A percentile compares a stretch with the other conserved stretches of the same genome.
phyloP scores from a whole-genome alignment of 53 echinoderm and acorn worm species.

The Luidia sarsii region DNA sequence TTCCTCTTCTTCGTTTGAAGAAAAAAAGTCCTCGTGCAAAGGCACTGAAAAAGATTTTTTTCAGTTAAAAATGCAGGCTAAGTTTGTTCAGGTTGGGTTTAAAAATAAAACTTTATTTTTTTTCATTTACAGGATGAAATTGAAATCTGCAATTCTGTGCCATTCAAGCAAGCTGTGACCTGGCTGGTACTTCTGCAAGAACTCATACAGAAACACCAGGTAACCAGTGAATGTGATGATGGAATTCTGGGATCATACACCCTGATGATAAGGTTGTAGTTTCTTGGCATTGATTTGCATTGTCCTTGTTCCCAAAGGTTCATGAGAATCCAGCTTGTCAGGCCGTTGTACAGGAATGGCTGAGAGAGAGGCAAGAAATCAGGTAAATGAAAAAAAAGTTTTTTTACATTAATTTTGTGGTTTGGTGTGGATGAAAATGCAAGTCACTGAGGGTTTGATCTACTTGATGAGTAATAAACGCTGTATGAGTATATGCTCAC shows the following conservation, averaged over 20 bases:
- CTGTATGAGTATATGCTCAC: too few species aligned
- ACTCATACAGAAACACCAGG: constrained; percentile 91
- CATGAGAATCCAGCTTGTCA: constrained; percentile 67
- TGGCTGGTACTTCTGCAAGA: constrained; percentile 89
- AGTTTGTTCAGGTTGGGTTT: background rate
- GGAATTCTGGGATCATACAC: background rate
- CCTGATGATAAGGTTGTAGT: background rate
- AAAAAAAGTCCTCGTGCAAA: too few species aligned
- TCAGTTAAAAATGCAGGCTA: too few species aligned
- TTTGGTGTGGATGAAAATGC: too few species aligned
- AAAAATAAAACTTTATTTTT: background rate
- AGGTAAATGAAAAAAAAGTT: constrained; percentile 76
- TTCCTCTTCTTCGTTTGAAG: too few species aligned
- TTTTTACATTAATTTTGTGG: too few species aligned
- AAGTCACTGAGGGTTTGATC: too few species aligned
- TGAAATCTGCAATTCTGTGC: constrained; percentile 80
- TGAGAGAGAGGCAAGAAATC: constrained; percentile 77
- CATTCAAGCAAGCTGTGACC: constrained; percentile 78
- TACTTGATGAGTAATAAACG: too few species aligned
- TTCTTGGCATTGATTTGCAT: constrained; percentile 11
- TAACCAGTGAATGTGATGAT: background rate
- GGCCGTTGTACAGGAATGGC: constrained; percentile 78
- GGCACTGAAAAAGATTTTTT: too few species aligned
- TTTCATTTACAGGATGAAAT: constrained; percentile 84
- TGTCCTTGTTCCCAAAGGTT: constrained; percentile 49